Evolutionary conservation across 2,888 invertebrate species (phyloP).

Genomic region (Ditula angustiorana): DNA sequence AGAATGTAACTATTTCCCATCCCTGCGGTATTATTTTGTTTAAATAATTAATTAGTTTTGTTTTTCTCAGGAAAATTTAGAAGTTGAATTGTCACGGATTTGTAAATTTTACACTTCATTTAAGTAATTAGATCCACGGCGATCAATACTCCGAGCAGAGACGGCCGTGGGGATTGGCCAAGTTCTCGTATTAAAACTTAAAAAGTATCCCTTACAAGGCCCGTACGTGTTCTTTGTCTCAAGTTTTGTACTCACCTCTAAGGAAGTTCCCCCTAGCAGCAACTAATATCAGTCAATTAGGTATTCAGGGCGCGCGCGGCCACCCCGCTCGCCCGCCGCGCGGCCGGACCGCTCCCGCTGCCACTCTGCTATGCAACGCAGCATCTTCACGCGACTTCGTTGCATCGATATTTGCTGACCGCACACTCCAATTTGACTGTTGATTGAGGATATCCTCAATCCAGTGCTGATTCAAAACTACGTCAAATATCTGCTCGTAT

Average conservation of each 20-base stretch:
- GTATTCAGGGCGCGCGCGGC: slow-evolving; percentile 80
- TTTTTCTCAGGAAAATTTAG: no score
- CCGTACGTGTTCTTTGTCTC: slow-evolving; percentile 81
- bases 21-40: no score
- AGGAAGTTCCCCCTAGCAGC: slow-evolving; percentile 75
- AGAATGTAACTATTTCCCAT: no score
- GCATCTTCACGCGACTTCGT: slow-evolving; percentile 39
- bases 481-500: neutral
- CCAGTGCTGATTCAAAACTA: slow-evolving; percentile 14
- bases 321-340: slow-evolving; percentile 66
- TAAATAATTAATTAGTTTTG: neutral
- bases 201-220: slow-evolving; percentile 73
- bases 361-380: slow-evolving; percentile 37
- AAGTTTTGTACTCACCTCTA: slow-evolving; percentile 79
- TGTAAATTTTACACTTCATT: neutral
- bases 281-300: slow-evolving; percentile 84
- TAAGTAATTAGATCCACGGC: slow-evolving; percentile 20
- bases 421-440: slow-evolving; percentile 36
- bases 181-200: slow-evolving; percentile 69
- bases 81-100: neutral
- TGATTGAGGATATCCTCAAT: slow-evolving; percentile 34
- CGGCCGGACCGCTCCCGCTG: slow-evolving; percentile 45
- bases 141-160: slow-evolving; percentile 39
- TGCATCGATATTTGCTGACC: slow-evolving; percentile 40
- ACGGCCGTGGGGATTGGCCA: slow-evolving; percentile 47